Percentiles rank a stretch among this genome's conserved stretches.
These are phyloP conservation scores for Zaprionus bogoriensis DNA, from an alignment of 2,888 invertebrate genomes.

Conservation along the genomic window DNA sequence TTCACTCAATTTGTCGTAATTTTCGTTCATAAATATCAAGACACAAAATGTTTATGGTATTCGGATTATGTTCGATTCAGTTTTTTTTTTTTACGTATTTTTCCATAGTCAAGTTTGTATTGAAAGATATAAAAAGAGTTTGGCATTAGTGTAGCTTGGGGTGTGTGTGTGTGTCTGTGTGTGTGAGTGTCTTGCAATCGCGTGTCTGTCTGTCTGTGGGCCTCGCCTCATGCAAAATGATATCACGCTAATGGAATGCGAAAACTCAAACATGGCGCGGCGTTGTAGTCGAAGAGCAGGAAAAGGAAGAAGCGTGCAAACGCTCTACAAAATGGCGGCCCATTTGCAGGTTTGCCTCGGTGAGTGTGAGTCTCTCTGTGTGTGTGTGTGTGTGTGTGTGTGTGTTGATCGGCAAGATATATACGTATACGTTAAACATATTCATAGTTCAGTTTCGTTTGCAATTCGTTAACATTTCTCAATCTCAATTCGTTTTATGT, in stretches of 20 bases:
- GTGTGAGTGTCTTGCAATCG: slow-evolving; percentile 74
- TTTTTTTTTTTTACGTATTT: slow-evolving; percentile 10
- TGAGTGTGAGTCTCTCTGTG: slow-evolving; percentile 9
- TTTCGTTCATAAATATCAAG: slow-evolving; percentile 47
- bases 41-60: slow-evolving; percentile 55
- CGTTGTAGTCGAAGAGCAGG: slow-evolving; percentile 31
- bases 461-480: slow-evolving; percentile 50
- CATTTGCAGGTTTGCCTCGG: slow-evolving; percentile 23
- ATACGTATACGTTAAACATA: not conserved
- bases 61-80: slow-evolving; percentile 8
- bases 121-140: slow-evolving; percentile 79
- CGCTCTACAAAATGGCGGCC: slow-evolving; percentile 41
- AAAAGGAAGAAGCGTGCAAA: slow-evolving; percentile 52
- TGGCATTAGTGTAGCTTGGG: slow-evolving; percentile 72
- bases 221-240: slow-evolving; percentile 45
- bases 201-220: slow-evolving; percentile 38
- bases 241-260: slow-evolving; percentile 39
- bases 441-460: slow-evolving; percentile 12
- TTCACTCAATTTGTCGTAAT: slow-evolving; percentile 63
- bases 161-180: slow-evolving; percentile 26
- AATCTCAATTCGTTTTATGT: slow-evolving; percentile 31
- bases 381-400: not conserved
- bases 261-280: slow-evolving; percentile 46
- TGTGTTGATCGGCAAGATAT: not conserved
- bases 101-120: slow-evolving; percentile 59